Conservation (phyloP, 2,113 vertebrate genomes). For the Cyprinodon variegatus region DNA sequence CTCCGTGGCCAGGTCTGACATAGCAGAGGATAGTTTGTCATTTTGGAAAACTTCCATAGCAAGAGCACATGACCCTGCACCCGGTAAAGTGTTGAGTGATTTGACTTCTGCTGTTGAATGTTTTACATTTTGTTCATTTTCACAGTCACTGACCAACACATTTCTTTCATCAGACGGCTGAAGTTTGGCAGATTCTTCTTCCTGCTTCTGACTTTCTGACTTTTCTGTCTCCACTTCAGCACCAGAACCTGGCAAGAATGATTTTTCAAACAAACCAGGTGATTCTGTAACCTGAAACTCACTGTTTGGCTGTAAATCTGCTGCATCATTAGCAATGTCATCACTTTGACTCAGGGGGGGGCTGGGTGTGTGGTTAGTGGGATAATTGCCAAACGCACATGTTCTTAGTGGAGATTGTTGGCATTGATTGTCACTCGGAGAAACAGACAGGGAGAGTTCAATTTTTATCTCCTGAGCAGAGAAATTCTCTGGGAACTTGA, state of each 20-base stretch:
- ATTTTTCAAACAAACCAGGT: conserved; percentile 3
- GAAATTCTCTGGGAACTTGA: conserved; percentile 5
- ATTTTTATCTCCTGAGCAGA: conserved; percentile 15
- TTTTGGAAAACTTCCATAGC: conserved; percentile 44
- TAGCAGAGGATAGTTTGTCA: conserved; percentile 45
- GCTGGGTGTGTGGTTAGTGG: not conserved
- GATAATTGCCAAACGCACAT: conserved; percentile 28
- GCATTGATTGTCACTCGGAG: conserved; percentile 9
- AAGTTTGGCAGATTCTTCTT: not conserved
- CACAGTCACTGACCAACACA: not conserved
- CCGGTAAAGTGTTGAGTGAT: conserved; percentile 18
- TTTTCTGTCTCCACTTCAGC: not conserved
- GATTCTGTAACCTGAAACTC: conserved; percentile 12
- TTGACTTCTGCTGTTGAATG: conserved; percentile 35
- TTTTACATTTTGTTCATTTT: conserved; percentile 28
- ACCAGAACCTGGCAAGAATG: conserved; percentile 18
- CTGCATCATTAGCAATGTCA: conserved; percentile 13
- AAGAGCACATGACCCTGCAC: conserved; percentile 30
- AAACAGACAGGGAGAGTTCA: not conserved
- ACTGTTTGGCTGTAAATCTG: conserved; percentile 25
- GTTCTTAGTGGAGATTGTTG: conserved; percentile 12
- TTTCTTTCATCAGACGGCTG: not conserved
- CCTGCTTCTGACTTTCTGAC: conserved; percentile 2
- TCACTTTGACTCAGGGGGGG: conserved; percentile 10
- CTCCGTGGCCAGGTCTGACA: conserved; percentile 50